Evolutionary conservation across 2,888 invertebrate genomes (phyloP).

Genomic region (Falcaria lacertinaria): DNA sequence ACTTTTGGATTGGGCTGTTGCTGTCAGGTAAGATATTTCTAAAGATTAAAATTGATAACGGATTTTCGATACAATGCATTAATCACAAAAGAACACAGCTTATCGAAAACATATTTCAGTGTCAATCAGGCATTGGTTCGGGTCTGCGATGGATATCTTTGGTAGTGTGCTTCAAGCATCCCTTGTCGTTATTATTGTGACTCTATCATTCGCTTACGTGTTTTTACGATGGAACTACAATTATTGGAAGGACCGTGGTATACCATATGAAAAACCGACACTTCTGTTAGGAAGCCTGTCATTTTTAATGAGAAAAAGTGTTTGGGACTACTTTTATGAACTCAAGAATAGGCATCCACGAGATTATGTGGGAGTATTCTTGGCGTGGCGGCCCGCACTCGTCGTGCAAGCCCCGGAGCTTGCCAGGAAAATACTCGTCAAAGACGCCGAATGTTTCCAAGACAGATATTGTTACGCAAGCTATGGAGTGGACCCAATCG

Average conservation of each 20-base stretch:
- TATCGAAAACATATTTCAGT: background rate
- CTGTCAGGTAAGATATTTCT: no score
- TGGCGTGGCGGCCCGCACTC: constrained; percentile 47
- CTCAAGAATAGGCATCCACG: constrained; percentile 31
- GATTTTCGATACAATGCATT: no score
- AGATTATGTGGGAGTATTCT: constrained; percentile 51
- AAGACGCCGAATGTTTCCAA: constrained; percentile 48
- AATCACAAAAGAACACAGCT: background rate
- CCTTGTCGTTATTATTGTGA: constrained; percentile 21
- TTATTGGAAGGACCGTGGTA: constrained; percentile 53
- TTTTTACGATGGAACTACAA: constrained; percentile 39
- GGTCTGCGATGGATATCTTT: constrained; percentile 11
- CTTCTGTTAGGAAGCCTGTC: constrained; percentile 45
- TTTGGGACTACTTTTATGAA: constrained; percentile 41
- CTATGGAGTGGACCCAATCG: constrained; percentile 43
- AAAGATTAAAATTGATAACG: no score
- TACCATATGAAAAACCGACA: constrained; percentile 46
- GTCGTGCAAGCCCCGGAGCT: constrained; percentile 52
- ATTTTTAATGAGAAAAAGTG: constrained; percentile 50
- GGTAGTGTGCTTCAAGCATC: constrained; percentile 17
- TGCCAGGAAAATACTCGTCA: constrained; percentile 43
- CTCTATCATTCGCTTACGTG: constrained; percentile 30
- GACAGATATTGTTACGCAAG: constrained; percentile 43
- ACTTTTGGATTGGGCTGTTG: no score
- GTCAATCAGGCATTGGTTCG: constrained; percentile 4